A percentile compares a stretch with the other conserved stretches of the same genome.
Evolutionary conservation across 92 coral and sea anemone species (phyloP).

Genomic region (Ricordea florida): DNA sequence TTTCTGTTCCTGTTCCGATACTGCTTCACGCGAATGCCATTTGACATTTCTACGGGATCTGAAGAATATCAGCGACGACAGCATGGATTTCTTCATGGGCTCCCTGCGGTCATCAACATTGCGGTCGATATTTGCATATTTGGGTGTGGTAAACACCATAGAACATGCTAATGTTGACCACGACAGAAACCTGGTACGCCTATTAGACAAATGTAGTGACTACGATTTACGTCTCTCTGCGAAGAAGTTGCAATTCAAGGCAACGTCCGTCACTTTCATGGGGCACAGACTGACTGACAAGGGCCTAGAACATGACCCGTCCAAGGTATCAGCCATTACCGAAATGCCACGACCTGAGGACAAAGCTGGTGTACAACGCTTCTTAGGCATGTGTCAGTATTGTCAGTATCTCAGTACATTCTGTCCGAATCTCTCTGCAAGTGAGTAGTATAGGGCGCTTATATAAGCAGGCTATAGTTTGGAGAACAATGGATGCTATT

Average conservation of each 20-base stretch:
- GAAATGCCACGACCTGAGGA: slow-evolving; percentile 40
- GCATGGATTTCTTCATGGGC: slow-evolving; percentile 18
- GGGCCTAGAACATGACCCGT: slow-evolving; percentile 37
- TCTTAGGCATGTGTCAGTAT: slow-evolving; percentile 50
- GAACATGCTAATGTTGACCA: slow-evolving; percentile 20
- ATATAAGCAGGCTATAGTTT: too few relatives aligned
- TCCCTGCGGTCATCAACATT: slow-evolving; percentile 7
- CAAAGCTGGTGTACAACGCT: slow-evolving; percentile 17
- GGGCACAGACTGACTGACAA: slow-evolving; percentile 35
- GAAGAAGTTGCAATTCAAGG: slow-evolving; percentile 39
- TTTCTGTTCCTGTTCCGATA: too few relatives aligned
- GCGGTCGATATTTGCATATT: slow-evolving; percentile 44
- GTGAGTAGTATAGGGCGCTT: too few relatives aligned
- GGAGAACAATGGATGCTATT: too few relatives aligned
- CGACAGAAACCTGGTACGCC: neutral
- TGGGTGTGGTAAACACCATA: slow-evolving; percentile 28
- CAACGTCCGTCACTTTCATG: slow-evolving; percentile 30
- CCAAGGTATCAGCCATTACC: slow-evolving; percentile 24
- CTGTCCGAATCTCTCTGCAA: neutral
- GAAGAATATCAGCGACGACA: slow-evolving; percentile 44
- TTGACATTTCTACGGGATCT: slow-evolving; percentile 34
- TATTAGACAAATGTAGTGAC: slow-evolving; percentile 17
- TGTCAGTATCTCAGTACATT: slow-evolving; percentile 21
- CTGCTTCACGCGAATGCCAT: slow-evolving; percentile 28
- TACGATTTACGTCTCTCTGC: slow-evolving; percentile 33